Percentiles rank a stretch among this genome's conserved stretches.
phyloP scores from a whole-genome alignment of 30 jellyfish, hydroid and myxozoan genomes.

The Cassiopea andromeda region DNA sequence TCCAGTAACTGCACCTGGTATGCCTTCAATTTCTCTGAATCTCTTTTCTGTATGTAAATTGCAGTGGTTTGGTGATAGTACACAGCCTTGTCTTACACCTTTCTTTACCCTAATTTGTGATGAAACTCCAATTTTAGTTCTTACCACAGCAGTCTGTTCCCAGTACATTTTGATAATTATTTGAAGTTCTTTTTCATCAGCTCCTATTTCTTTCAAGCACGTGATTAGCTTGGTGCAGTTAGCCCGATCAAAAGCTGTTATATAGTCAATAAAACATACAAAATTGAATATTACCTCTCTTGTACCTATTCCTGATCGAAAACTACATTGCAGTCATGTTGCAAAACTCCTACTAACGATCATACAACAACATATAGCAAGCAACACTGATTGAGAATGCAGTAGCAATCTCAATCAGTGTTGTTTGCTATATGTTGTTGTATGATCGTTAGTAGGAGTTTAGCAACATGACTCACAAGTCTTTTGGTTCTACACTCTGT shows the following conservation, averaged over 20 bases:
- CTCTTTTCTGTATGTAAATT: not conserved
- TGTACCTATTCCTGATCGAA: not conserved
- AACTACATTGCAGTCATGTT: conserved; percentile 5
- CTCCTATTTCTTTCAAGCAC: not conserved
- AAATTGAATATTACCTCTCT: not conserved
- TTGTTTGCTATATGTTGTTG: not conserved
- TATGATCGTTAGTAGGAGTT: not conserved
- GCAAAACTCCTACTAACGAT: not conserved
- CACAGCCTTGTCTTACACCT: not conserved
- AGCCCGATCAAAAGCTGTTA: not conserved
- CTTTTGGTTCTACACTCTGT: not conserved
- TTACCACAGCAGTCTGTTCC: too few species aligned
- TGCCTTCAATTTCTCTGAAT: too few species aligned
- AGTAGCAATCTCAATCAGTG: not conserved
- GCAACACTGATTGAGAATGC: not conserved
- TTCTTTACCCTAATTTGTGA: too few species aligned
- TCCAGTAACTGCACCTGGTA: too few species aligned
- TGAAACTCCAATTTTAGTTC: too few species aligned
- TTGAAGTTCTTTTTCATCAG: not conserved
- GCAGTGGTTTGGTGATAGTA: not conserved
- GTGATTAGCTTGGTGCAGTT: not conserved
- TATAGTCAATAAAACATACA: not conserved
- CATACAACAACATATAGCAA: not conserved
- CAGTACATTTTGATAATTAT: not conserved
- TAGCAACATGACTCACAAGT: not conserved